Evolutionary conservation across 2,888 invertebrate genomes (phyloP).

Genomic region (Fragum sueziense): DNA sequence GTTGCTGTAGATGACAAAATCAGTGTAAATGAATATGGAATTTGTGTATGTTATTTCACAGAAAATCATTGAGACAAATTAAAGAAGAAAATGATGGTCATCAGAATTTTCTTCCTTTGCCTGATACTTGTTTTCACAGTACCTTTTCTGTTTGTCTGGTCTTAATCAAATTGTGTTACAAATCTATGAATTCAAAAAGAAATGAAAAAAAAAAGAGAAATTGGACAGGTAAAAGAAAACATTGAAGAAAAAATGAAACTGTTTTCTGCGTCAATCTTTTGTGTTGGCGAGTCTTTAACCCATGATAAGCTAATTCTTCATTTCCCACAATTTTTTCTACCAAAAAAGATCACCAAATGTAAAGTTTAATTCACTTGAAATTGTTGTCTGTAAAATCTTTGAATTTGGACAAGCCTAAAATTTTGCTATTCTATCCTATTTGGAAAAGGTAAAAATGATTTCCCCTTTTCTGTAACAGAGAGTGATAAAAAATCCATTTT

Average conservation of each 20-base stretch:
- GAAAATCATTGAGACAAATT: background rate
- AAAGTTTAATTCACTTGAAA: too few species aligned
- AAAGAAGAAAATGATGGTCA: background rate
- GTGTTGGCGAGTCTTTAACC: background rate
- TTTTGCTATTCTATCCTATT: too few species aligned
- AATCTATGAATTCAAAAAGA: background rate
- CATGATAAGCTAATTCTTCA: background rate
- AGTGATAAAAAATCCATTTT: background rate
- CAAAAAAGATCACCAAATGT: too few species aligned
- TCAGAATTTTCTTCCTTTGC: background rate
- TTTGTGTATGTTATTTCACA: background rate
- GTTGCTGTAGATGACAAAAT: background rate
- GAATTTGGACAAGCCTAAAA: too few species aligned
- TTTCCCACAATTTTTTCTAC: too few species aligned
- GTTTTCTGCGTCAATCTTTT: background rate
- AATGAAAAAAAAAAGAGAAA: too few species aligned
- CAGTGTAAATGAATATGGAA: background rate
- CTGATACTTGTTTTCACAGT: background rate
- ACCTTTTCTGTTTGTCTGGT: too few species aligned
- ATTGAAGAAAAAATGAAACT: too few species aligned
- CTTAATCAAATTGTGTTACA: background rate
- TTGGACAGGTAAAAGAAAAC: too few species aligned
- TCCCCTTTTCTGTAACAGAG: slow-evolving; percentile 3
- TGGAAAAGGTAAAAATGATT: slow-evolving; percentile 1
- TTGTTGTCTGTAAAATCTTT: too few species aligned